These are phyloP conservation scores for Lycophotia porphyrea DNA, from an alignment of 2,888 invertebrate genomes.

Conservation along the genomic window DNA sequence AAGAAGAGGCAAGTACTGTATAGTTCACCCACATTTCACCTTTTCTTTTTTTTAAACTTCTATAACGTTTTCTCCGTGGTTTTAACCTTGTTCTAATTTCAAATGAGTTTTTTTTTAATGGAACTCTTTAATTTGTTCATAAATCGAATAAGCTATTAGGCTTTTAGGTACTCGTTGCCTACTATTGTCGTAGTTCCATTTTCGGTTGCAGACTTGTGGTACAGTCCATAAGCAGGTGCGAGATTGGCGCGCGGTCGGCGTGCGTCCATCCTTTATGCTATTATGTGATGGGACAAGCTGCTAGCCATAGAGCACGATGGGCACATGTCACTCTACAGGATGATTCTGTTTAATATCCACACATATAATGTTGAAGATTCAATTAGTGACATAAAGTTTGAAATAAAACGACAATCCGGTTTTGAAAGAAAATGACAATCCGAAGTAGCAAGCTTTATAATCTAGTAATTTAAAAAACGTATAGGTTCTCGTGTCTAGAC, in stretches of 20 bases:
- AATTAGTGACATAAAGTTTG: not conserved
- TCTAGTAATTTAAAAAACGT: not conserved
- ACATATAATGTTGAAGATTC: not conserved
- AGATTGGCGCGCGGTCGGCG: constrained; percentile 69
- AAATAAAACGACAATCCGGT: not conserved
- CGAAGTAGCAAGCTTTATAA: not conserved
- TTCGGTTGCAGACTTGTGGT: constrained; percentile 43
- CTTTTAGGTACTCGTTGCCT: not conserved
- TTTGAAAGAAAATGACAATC: not conserved
- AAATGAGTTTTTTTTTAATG: not conserved
- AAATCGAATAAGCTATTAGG: not conserved
- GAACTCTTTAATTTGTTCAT: not conserved
- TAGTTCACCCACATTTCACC: not conserved
- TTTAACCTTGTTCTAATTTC: constrained; percentile 10
- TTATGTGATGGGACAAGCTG: constrained; percentile 82
- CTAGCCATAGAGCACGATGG: constrained; percentile 75
- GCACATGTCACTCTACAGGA: constrained; percentile 75
- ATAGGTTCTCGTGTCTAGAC: not conserved
- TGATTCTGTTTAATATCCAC: not conserved
- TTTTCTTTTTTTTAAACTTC: not conserved
- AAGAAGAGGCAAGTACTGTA: not conserved
- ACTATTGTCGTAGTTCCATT: constrained; percentile 36
- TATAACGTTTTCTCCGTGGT: not conserved
- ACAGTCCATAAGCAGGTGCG: constrained; percentile 70
- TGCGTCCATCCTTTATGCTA: constrained; percentile 84